phyloP scores from a whole-genome alignment of 1,140 invertebrate genomes.

The Drosophila grimshawi region DNA sequence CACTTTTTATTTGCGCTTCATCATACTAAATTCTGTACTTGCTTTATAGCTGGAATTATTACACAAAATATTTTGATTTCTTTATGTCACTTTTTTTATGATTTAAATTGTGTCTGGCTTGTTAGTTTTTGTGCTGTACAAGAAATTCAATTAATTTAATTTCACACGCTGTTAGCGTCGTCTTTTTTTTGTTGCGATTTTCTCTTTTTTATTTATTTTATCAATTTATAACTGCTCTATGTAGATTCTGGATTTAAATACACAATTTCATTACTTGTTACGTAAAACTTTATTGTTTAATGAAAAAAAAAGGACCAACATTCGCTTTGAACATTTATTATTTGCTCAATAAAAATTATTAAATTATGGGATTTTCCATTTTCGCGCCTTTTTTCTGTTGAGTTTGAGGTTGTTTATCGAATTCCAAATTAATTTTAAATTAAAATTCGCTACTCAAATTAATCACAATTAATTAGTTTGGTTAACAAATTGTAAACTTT shows the following conservation, averaged over 20 bases:
- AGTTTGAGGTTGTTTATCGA: conserved; percentile 60
- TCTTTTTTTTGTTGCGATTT: conserved; percentile 11
- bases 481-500: conserved; percentile 43
- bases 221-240: conserved; percentile 42
- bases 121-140: conserved; percentile 13
- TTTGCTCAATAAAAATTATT: conserved; percentile 61
- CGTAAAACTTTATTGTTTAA: conserved; percentile 57
- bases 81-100: conserved; percentile 9
- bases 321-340: conserved; percentile 29
- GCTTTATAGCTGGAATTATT: conserved; percentile 6
- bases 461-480: conserved; percentile 64
- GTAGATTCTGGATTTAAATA: conserved; percentile 11
- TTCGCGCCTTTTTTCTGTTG: conserved; percentile 49
- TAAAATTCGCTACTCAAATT: conserved; percentile 59
- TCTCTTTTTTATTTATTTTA: conserved; percentile 23
- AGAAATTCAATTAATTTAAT: conserved; percentile 56
- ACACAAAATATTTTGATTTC: conserved; percentile 6
- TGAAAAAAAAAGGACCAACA: conserved; percentile 24
- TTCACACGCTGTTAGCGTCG: conserved; percentile 37
- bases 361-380: conserved; percentile 53
- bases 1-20: conserved; percentile 8
- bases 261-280: conserved; percentile 37
- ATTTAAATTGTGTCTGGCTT: conserved; percentile 23
- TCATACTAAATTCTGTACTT: background rate
- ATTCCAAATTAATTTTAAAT: conserved; percentile 64